phyloP scores from a whole-genome alignment of 2,888 invertebrate species.

The Drosophila peninsularis region DNA sequence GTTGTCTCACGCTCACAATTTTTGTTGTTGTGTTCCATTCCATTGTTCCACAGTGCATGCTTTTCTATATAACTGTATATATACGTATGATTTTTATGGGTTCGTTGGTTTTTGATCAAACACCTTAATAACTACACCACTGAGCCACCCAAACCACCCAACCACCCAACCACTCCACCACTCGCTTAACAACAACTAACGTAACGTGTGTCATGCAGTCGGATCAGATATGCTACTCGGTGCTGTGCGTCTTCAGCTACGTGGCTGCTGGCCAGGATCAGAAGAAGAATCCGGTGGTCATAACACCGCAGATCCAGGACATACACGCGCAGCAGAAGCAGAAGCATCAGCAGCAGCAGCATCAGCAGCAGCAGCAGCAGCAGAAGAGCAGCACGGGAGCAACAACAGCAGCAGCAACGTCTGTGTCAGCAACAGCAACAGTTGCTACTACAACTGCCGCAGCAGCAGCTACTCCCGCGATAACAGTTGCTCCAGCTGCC shows the following conservation, averaged over 20 bases:
- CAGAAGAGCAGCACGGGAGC: constrained; percentile 33
- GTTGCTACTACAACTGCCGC: constrained; percentile 34
- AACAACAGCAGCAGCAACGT: background rate
- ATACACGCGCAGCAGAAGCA: constrained; percentile 83
- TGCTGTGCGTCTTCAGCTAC: constrained; percentile 99
- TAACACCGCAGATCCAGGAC: constrained; percentile 83
- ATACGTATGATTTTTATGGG: constrained; percentile 9
- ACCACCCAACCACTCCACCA: constrained; percentile 14
- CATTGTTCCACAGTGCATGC: constrained; percentile 48
- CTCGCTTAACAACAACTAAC: constrained; percentile 38
- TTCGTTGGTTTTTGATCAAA: constrained; percentile 37
- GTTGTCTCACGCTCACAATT: constrained; percentile 7
- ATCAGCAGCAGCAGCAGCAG: constrained; percentile 1
- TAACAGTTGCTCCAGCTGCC: background rate
- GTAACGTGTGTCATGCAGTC: constrained; percentile 87
- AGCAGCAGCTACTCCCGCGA: constrained; percentile 3
- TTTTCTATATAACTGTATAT: constrained; percentile 4
- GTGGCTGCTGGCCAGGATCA: constrained; percentile 96
- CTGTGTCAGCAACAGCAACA: constrained; percentile 53
- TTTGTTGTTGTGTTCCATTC: constrained; percentile 41
- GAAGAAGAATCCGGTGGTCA: constrained; percentile 85
- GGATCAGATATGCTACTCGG: constrained; percentile 99
- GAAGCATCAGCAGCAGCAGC: constrained; percentile 59
- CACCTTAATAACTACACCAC: constrained; percentile 1
- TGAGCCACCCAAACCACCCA: background rate